Percentiles rank a stretch among this genome's conserved stretches.
Conservation (phyloP, 2,888 invertebrate genomes). For the Ischnus inquisitorius region DNA sequence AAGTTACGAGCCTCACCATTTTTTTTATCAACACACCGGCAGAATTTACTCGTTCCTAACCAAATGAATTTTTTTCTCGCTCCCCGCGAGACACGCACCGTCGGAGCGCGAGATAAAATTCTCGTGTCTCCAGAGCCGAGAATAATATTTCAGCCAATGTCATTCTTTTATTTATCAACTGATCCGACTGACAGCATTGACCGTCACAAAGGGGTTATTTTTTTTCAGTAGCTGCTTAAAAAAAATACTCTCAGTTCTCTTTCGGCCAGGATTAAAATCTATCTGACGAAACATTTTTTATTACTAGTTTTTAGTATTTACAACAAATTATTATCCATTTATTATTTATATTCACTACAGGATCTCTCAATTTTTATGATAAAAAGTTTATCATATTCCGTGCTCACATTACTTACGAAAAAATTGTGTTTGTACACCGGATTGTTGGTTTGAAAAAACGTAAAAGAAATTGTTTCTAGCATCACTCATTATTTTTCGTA, state of each 20-base stretch:
- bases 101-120: not conserved
- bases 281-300: too few relatives aligned
- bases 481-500: not conserved
- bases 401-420: too few relatives aligned
- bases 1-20: slow-evolving; percentile 65
- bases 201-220: not conserved
- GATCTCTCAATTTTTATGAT: too few relatives aligned
- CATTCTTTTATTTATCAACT: slow-evolving; percentile 31
- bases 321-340: too few relatives aligned
- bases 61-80: slow-evolving; percentile 32
- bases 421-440: too few relatives aligned
- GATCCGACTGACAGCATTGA: not conserved
- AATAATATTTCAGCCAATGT: slow-evolving; percentile 3
- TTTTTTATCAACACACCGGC: slow-evolving; percentile 40
- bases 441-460: too few relatives aligned
- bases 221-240: not conserved
- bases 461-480: too few relatives aligned
- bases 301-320: too few relatives aligned
- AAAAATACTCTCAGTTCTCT: too few relatives aligned
- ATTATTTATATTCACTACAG: too few relatives aligned
- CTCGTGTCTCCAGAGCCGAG: not conserved
- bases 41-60: slow-evolving; percentile 10
- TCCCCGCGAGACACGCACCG: not conserved
- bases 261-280: too few relatives aligned
- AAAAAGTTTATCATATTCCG: too few relatives aligned